Evolutionary conservation across 2,797 vertebrate genomes (phyloP).

Genomic region (Dendrocincla fuliginosa): DNA sequence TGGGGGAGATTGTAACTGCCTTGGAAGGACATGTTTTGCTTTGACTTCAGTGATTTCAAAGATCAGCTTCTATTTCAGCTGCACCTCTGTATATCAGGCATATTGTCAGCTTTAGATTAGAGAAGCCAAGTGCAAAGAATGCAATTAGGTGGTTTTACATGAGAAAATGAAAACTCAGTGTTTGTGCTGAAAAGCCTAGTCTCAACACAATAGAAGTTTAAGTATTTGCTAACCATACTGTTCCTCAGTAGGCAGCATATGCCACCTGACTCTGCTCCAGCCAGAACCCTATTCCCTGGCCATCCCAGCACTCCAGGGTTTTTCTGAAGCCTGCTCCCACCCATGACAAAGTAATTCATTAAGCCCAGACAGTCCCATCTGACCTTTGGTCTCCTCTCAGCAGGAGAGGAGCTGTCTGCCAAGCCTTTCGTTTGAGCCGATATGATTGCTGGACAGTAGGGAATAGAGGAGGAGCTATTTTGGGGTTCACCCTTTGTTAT

Average conservation of each 20-base stretch:
- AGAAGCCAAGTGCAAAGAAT: neutral
- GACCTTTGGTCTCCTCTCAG: slow-evolving; percentile 26
- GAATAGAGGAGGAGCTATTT: neutral
- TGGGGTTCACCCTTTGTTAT: neutral
- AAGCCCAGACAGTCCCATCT: neutral
- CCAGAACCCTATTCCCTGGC: neutral
- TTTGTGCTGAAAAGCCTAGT: neutral
- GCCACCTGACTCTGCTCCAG: neutral
- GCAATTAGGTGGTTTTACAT: neutral
- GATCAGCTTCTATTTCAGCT: neutral
- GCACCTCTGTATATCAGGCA: neutral
- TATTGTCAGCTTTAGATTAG: neutral
- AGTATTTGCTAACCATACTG: neutral
- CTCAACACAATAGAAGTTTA: neutral
- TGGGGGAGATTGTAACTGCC: neutral
- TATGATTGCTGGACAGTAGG: neutral
- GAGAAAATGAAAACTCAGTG: neutral
- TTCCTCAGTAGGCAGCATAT: neutral
- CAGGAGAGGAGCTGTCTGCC: neutral
- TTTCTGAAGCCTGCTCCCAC: neutral
- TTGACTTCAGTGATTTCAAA: neutral
- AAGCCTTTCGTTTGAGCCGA: neutral
- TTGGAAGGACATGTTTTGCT: neutral
- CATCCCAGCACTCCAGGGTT: neutral
- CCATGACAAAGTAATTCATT: slow-evolving; percentile 32